These are phyloP conservation scores for Volucella inanis DNA, from an alignment of 2,888 invertebrate genomes.

Conservation along the genomic window DNA sequence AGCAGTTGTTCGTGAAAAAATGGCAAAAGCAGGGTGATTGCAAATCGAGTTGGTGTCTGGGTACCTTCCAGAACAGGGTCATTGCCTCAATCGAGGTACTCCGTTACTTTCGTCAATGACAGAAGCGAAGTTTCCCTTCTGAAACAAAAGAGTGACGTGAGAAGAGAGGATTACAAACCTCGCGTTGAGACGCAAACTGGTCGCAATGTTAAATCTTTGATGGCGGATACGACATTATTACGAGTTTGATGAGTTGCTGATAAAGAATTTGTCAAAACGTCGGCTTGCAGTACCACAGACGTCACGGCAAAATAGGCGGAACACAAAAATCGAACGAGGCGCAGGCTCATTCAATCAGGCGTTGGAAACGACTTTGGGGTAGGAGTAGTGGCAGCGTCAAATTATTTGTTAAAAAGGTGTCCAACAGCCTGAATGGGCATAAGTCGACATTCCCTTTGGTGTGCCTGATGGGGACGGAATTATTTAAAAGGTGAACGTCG, in stretches of 20 bases:
- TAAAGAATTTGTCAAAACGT: slow-evolving; percentile 8
- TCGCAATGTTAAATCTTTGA: slow-evolving; percentile 36
- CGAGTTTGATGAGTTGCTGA: slow-evolving; percentile 27
- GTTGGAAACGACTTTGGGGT: slow-evolving; percentile 61
- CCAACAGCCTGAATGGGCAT: too few relatives aligned
- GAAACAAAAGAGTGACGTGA: slow-evolving; percentile 36
- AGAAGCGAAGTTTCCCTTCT: slow-evolving; percentile 41
- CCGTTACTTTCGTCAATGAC: slow-evolving; percentile 54
- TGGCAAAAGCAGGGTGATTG: too few relatives aligned
- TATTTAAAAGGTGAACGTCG: too few relatives aligned
- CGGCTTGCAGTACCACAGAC: slow-evolving; percentile 32
- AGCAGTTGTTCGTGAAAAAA: too few relatives aligned
- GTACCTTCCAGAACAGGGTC: too few relatives aligned
- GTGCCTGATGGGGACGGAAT: too few relatives aligned
- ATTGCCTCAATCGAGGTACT: slow-evolving; percentile 13
- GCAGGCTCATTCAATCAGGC: slow-evolving; percentile 52
- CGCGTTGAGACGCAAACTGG: too few relatives aligned
- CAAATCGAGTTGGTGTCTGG: too few relatives aligned
- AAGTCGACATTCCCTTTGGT: too few relatives aligned
- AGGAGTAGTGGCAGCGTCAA: slow-evolving; percentile 41
- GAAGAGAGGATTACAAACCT: too few relatives aligned
- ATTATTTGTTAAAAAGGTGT: too few relatives aligned
- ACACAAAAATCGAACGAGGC: slow-evolving; percentile 22
- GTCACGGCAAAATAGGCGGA: slow-evolving; percentile 36
- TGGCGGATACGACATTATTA: slow-evolving; percentile 40